Evolutionary conservation across 2,888 invertebrate genomes (phyloP).

Genomic region (Caenorhabditis sp.): DNA sequence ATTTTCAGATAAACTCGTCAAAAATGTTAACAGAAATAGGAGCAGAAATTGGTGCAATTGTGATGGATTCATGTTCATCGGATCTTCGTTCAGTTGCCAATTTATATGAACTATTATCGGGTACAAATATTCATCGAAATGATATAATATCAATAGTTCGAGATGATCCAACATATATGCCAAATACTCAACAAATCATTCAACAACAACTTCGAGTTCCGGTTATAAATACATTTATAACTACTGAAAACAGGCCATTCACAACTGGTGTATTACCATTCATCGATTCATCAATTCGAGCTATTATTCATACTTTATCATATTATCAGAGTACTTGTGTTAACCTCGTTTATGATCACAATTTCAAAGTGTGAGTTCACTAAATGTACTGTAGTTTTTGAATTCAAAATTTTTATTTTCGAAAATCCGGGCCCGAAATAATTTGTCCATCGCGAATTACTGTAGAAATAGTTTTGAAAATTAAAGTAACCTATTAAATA

Average conservation of each 20-base stretch:
- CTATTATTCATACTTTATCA: conserved; percentile 44
- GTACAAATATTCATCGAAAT: conserved; percentile 62
- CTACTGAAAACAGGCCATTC: conserved; percentile 17
- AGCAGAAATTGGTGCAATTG: conserved; percentile 60
- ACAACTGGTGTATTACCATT: conserved; percentile 56
- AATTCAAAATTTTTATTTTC: no score
- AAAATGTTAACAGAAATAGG: conserved; percentile 50
- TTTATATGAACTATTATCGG: conserved; percentile 62
- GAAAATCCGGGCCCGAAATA: neutral
- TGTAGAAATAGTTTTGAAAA: no score
- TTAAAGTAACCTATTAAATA: no score
- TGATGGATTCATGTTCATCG: conserved; percentile 61
- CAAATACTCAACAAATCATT: conserved; percentile 60
- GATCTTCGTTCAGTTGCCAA: conserved; percentile 65
- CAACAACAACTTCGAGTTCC: conserved; percentile 58
- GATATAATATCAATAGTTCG: conserved; percentile 63
- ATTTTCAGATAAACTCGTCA: conserved; percentile 32
- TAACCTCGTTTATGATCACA: conserved; percentile 56
- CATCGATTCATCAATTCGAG: conserved; percentile 48
- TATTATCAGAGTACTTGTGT: conserved; percentile 58
- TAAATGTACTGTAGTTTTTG: neutral
- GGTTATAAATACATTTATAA: conserved; percentile 59
- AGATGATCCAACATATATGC: conserved; percentile 59
- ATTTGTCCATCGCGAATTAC: no score
- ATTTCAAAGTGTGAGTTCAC: conserved; percentile 44